A percentile compares a stretch with the other conserved stretches of the same genome.
Evolutionary conservation across 1,140 invertebrate genomes (phyloP).

Genomic region (Oncopeltus fasciatus): DNA sequence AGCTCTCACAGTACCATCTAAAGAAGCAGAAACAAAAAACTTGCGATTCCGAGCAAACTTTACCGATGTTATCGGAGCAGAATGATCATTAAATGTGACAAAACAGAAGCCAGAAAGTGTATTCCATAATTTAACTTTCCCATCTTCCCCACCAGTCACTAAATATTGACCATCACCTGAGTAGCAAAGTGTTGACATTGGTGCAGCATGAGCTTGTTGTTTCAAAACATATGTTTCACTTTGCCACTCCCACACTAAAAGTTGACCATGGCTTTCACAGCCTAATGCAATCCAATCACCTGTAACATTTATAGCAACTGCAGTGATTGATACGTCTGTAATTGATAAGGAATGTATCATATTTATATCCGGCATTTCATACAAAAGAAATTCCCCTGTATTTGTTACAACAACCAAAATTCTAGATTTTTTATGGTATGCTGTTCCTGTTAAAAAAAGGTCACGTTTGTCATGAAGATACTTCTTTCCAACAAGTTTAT

Average conservation of each 20-base stretch:
- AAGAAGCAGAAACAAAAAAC: conserved; percentile 75
- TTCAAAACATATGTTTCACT: conserved; percentile 97
- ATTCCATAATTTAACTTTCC: conserved; percentile 94
- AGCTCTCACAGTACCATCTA: conserved; percentile 90
- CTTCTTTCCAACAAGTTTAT: conserved; percentile 50
- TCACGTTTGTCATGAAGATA: conserved; percentile 55
- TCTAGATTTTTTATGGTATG: conserved; percentile 61
- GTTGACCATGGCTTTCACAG: conserved; percentile 67
- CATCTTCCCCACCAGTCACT: conserved; percentile 86
- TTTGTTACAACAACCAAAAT: conserved; percentile 71
- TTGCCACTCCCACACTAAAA: conserved; percentile 98
- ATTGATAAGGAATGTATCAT: conserved; percentile 79
- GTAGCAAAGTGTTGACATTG: conserved; percentile 76
- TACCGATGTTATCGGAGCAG: conserved; percentile 61
- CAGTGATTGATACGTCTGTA: conserved; percentile 62
- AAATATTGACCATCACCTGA: conserved; percentile 82
- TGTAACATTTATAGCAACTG: conserved; percentile 64
- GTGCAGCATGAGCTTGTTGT: conserved; percentile 84
- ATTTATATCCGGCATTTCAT: conserved; percentile 84
- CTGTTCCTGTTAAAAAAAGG: conserved; percentile 53
- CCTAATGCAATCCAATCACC: conserved; percentile 93
- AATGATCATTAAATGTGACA: conserved; percentile 86
- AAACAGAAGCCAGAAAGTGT: conserved; percentile 79
- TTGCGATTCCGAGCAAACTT: conserved; percentile 81
- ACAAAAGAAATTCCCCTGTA: conserved; percentile 72